Evolutionary conservation across 1,140 invertebrate genomes (phyloP), one percentile per base, ranked within the genome.

Genomic region (Eurosta solidaginis): DNA sequence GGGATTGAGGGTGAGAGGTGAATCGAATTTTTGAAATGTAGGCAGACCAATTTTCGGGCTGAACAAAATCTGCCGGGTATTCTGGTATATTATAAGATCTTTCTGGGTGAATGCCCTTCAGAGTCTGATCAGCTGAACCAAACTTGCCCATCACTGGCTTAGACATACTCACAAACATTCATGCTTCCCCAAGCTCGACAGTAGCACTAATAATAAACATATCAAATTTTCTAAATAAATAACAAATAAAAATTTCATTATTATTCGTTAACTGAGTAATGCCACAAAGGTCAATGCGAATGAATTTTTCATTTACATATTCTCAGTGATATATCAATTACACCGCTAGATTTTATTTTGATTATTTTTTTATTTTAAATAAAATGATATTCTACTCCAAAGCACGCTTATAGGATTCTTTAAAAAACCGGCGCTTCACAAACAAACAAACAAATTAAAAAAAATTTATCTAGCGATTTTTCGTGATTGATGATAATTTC

Each of bases 401-500:
- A 10, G 25, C 29, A 17, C 52, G 17, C 25, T 59, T 27, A 17
- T 59, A 20, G 10, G 29, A 59, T 59, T 27, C 25, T 29, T n/a
- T 63, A 17, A 14, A 63, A 22, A 68, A 40, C n/a, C 17, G 1
- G 40, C 27, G 40, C 59, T 9, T n/a, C 40, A n/a, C 54, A 33
- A 17, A 33, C n/a, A 59, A 59, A 29, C 27, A 33, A 68, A 36
- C 2, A 42, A 68, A 20, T 25, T 25, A 54, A 25, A 54, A 54
- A 42, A 12, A 68, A 22, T 54, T 17, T n/a, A 40, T 40, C 40
- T n/a, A n/a, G n/a, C n/a, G n/a, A n/a, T n/a, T 22, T 7, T 10
- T 40, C 33, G 59, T 68, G 59, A 68, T 68, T 68, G 59, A 68
- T 68, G 29, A 40, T 68, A 68, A 68, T 68, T 68, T 68, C 17